A percentile compares a stretch with the other conserved stretches of the same genome.
These are phyloP conservation scores for Eilema caniola DNA, from an alignment of 2,888 invertebrate species.

Conservation along the genomic window DNA sequence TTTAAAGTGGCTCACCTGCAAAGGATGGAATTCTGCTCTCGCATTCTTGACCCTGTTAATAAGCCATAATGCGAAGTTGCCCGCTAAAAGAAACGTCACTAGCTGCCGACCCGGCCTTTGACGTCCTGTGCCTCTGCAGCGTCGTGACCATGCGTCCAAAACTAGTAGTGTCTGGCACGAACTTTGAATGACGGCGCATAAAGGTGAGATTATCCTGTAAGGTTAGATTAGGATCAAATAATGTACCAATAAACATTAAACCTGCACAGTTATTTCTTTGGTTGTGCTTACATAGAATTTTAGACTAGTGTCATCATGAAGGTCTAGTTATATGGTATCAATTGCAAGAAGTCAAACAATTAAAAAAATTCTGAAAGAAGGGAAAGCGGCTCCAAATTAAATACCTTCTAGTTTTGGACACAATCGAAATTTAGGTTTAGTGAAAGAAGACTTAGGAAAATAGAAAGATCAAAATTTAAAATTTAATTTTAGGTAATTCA, in stretches of 20 bases:
- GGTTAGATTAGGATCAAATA: too few species aligned
- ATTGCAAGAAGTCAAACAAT: too few species aligned
- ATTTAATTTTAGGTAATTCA: neutral
- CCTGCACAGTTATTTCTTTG: neutral
- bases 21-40: conserved; percentile 89
- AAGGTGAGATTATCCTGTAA: conserved; percentile 77
- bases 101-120: conserved; percentile 89
- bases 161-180: conserved; percentile 89
- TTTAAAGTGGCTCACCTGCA: conserved; percentile 75
- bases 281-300: neutral
- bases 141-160: conserved; percentile 86
- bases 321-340: neutral
- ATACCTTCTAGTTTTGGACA: neutral
- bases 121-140: conserved; percentile 79
- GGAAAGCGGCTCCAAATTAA: neutral
- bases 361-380: neutral
- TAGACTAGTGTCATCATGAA: too few species aligned
- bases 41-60: conserved; percentile 90
- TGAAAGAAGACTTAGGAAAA: neutral
- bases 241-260: neutral
- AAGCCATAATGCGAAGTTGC: conserved; percentile 90
- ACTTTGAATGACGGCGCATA: conserved; percentile 88
- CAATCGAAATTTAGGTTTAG: neutral
- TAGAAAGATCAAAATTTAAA: neutral
- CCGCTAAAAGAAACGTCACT: conserved; percentile 89